Conservation (phyloP, 2,113 vertebrate genomes). For the Agelaius tricolor region DNA sequence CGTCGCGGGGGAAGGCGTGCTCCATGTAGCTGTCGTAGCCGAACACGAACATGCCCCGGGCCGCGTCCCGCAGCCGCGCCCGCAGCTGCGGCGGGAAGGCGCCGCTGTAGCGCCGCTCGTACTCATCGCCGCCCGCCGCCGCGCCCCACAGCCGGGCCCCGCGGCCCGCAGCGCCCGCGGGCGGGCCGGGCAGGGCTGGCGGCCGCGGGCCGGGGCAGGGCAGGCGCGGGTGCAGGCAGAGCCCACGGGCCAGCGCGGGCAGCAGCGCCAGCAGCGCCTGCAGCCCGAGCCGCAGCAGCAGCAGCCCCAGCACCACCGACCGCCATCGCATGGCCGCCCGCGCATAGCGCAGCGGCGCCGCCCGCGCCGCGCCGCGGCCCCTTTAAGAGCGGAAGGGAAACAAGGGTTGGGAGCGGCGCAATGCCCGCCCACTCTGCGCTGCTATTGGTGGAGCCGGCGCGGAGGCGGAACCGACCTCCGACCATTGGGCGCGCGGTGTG, state of each 20-base stretch:
- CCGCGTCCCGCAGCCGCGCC: slow-evolving; percentile 85
- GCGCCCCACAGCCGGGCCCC: too few species aligned
- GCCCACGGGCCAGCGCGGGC: not conserved
- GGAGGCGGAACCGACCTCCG: accelerated
- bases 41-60: slow-evolving; percentile 93
- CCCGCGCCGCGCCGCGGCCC: not conserved
- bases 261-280: not conserved
- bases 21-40: slow-evolving; percentile 98
- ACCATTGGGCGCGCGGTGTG: accelerated
- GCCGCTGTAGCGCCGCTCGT: slow-evolving; percentile 70
- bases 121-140: too few species aligned
- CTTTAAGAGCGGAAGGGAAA: not conserved
- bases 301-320: slow-evolving; percentile 88
- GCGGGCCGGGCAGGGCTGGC: too few species aligned
- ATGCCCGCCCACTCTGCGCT: not conserved
- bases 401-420: accelerated
- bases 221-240: too few species aligned
- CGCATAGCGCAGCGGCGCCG: slow-evolving; percentile 31
- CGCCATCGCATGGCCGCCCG: slow-evolving; percentile 94
- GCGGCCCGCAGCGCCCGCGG: too few species aligned
- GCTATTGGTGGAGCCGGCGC: not conserved
- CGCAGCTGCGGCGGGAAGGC: slow-evolving; percentile 86
- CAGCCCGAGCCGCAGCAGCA: slow-evolving; percentile 72
- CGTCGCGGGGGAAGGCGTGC: slow-evolving; percentile 93
- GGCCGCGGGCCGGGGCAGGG: too few species aligned